Conservation (phyloP, 2,888 invertebrate species). For the Tenthredo distinguenda region DNA sequence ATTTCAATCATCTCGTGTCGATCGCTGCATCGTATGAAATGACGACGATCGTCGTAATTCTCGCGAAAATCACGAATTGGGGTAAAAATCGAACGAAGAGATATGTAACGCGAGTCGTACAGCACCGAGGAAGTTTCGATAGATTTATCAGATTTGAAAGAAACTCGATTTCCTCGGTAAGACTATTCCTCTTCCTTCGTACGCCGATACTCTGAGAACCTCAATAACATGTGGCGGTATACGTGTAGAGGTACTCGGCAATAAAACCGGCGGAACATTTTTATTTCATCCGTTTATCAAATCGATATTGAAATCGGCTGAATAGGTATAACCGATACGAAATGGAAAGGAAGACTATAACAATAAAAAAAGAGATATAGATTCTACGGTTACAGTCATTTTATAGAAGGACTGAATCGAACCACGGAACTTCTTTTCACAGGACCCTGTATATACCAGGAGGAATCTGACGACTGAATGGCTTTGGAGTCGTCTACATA, state of each 20-base stretch:
- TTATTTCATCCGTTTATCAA: constrained; percentile 11
- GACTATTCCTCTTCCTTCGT: neutral
- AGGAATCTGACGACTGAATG: no score
- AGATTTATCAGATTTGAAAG: neutral
- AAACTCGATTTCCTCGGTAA: neutral
- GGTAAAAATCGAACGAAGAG: no score
- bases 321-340: neutral
- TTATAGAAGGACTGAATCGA: neutral
- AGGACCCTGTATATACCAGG: neutral
- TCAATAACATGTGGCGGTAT: neutral
- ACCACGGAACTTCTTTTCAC: neutral
- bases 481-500: no score
- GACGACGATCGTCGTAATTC: neutral
- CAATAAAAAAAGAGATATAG: neutral
- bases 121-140: neutral
- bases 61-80: neutral
- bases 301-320: constrained; percentile 3
- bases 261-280: neutral
- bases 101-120: no score
- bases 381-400: neutral
- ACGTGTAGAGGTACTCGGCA: neutral
- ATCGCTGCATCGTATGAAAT: neutral
- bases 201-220: neutral
- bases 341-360: constrained; percentile 1
- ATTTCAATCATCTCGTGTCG: neutral